These are phyloP conservation scores for Microtus richardsoni DNA, from an alignment of 2,113 vertebrate genomes.

Conservation along the genomic window DNA sequence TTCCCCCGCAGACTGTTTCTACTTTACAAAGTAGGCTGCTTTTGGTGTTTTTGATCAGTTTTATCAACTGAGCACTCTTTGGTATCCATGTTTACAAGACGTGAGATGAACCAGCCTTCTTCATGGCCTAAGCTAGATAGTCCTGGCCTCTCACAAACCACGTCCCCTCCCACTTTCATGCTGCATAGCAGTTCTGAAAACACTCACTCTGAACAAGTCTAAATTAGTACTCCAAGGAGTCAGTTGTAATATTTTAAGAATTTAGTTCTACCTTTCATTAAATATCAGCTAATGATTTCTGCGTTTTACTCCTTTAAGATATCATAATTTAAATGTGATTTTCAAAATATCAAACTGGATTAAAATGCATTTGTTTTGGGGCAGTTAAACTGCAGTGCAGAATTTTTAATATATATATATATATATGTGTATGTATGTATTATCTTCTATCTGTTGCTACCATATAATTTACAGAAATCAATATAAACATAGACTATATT, in stretches of 20 bases:
- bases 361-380: background rate
- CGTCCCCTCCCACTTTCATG: background rate
- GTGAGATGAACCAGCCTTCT: background rate
- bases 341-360: constrained; percentile 37
- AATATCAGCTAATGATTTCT: background rate
- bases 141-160: background rate
- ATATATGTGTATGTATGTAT: background rate
- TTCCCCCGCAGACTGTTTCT: background rate
- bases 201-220: background rate
- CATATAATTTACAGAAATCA: background rate
- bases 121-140: too few species aligned
- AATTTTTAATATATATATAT: background rate
- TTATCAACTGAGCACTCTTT: background rate
- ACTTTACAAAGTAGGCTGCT: background rate
- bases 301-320: constrained; percentile 15
- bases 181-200: background rate
- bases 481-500: background rate
- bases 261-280: background rate
- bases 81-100: background rate
- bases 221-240: background rate
- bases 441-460: background rate
- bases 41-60: background rate
- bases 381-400: background rate
- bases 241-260: constrained; percentile 16
- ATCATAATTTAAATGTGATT: constrained; percentile 36